A percentile compares a stretch with the other conserved stretches of the same genome.
These are phyloP conservation scores for Pyrrhia umbra DNA, from an alignment of 2,888 invertebrate genomes.

Conservation along the genomic window DNA sequence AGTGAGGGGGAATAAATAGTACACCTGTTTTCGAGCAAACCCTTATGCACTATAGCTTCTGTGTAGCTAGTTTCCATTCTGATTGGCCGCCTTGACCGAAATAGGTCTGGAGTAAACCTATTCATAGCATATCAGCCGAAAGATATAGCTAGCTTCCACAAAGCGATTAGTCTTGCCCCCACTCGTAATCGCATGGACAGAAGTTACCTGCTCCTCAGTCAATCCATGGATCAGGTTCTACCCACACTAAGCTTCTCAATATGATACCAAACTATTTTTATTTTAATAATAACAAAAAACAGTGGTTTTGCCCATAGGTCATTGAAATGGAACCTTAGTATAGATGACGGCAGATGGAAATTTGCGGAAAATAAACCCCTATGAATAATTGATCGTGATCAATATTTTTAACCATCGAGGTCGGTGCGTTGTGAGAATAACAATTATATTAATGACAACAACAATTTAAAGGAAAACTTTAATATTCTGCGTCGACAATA, in stretches of 20 bases:
- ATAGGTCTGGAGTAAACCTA: too few species aligned
- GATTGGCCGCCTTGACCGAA: too few species aligned
- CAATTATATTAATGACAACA: conserved; percentile 14
- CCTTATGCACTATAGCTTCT: too few species aligned
- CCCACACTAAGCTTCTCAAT: neutral
- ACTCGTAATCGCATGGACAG: neutral
- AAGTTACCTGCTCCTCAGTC: neutral
- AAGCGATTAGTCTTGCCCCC: neutral
- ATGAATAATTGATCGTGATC: conserved; percentile 38
- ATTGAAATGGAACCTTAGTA: conserved; percentile 18
- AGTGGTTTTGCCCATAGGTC: conserved; percentile 4
- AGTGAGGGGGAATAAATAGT: too few species aligned
- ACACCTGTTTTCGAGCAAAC: too few species aligned
- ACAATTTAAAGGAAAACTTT: conserved; percentile 24
- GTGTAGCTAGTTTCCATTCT: too few species aligned
- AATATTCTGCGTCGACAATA: neutral
- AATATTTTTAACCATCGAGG: conserved; percentile 41
- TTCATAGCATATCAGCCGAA: too few species aligned
- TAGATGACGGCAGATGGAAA: conserved; percentile 16
- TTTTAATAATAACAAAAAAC: too few species aligned
- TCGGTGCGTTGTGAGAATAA: conserved; percentile 17
- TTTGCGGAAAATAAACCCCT: conserved; percentile 24
- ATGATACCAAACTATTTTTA: too few species aligned
- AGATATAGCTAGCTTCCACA: neutral
- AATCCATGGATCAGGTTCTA: neutral